Percentiles rank a stretch among this genome's conserved stretches.
phyloP scores from a whole-genome alignment of 2,113 vertebrate genomes.

The Microtus ochrogaster region DNA sequence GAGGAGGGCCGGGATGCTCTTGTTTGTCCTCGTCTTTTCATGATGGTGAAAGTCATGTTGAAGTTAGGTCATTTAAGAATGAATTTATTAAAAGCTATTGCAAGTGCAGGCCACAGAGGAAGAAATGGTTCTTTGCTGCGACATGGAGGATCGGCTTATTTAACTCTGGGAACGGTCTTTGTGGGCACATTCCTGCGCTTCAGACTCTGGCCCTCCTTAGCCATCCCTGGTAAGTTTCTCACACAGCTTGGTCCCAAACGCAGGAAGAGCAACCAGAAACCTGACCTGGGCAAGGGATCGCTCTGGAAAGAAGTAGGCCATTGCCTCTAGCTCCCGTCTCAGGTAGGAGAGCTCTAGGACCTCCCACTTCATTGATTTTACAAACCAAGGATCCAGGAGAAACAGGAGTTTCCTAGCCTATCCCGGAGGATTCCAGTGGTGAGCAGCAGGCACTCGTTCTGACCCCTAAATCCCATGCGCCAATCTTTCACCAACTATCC shows the following conservation, averaged over 20 bases:
- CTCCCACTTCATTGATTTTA: too few species aligned
- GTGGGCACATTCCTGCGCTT: background rate
- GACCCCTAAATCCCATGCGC: fast-evolving
- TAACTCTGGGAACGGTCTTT: background rate
- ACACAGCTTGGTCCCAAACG: fast-evolving
- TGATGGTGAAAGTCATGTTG: slow-evolving; percentile 19
- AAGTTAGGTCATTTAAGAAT: slow-evolving; percentile 44
- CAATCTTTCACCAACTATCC: background rate
- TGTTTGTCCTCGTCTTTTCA: slow-evolving; percentile 3
- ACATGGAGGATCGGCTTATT: slow-evolving; percentile 14
- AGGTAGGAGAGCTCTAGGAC: background rate
- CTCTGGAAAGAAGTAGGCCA: background rate
- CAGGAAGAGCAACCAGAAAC: background rate
- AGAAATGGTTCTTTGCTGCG: background rate
- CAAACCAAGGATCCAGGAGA: background rate
- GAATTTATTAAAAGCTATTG: slow-evolving; percentile 60
- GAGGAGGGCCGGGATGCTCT: fast-evolving
- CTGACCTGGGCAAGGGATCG: fast-evolving
- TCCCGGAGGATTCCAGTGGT: fast-evolving
- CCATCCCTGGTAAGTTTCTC: background rate
- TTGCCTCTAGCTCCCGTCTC: fast-evolving
- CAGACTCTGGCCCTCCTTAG: fast-evolving
- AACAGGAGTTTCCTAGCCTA: too few species aligned
- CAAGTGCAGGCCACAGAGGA: background rate
- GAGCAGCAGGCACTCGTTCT: fast-evolving